A percentile compares a stretch with the other conserved stretches of the same genome.
These are phyloP conservation scores for Cheilosia pagana DNA, from an alignment of 2,888 invertebrate genomes.

Conservation along the genomic window DNA sequence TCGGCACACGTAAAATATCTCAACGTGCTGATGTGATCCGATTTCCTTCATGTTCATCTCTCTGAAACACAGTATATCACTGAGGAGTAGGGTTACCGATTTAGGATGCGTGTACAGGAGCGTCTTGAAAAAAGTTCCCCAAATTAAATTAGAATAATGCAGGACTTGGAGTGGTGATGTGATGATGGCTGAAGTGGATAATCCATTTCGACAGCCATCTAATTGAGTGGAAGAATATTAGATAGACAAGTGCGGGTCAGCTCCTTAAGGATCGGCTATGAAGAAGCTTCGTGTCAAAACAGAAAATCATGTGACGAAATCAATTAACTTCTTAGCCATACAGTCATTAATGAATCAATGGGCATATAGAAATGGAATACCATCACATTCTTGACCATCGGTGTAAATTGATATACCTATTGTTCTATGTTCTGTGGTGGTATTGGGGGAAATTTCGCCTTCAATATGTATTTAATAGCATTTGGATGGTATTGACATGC, in stretches of 20 bases:
- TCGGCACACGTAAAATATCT: neutral
- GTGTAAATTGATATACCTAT: slow-evolving; percentile 6
- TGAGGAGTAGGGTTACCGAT: slow-evolving; percentile 15
- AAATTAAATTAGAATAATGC: neutral
- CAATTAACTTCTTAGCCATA: slow-evolving; percentile 15
- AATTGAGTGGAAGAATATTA: slow-evolving; percentile 8
- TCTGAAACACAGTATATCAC: neutral
- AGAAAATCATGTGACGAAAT: slow-evolving; percentile 14
- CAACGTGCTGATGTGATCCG: neutral
- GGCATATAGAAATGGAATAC: neutral
- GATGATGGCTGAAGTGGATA: slow-evolving; percentile 15
- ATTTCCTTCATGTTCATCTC: neutral
- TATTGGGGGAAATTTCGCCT: too few relatives aligned
- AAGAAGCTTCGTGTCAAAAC: neutral
- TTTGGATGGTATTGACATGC: neutral
- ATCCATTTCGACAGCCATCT: neutral
- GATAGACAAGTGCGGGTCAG: slow-evolving; percentile 4
- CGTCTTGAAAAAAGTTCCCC: neutral
- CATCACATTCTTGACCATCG: slow-evolving; percentile 4
- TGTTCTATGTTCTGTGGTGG: neutral
- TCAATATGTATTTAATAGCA: slow-evolving; percentile 14
- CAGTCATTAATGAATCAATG: slow-evolving; percentile 2
- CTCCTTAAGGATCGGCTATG: neutral
- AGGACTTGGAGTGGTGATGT: neutral
- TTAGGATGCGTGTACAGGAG: neutral